Percentiles rank a stretch among this genome's conserved stretches.
These are phyloP conservation scores for Gorsachius goisagi DNA, from an alignment of 2,113 vertebrate species.

Conservation along the genomic window DNA sequence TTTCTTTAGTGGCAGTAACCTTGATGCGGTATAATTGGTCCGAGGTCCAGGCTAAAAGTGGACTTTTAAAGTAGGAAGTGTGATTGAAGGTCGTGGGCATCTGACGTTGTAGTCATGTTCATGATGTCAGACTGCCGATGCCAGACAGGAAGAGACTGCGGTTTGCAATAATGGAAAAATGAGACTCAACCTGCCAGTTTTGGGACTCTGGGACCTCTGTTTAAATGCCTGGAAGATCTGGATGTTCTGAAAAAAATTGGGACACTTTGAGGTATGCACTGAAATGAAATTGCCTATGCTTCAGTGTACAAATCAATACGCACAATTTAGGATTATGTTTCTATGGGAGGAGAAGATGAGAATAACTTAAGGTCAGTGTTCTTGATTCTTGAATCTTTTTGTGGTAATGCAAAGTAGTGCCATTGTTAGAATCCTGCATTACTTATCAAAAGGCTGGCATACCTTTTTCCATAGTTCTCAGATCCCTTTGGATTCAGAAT, in stretches of 20 bases:
- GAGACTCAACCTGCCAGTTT: conserved; percentile 40
- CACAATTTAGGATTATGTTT: not conserved
- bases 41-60: conserved; percentile 42
- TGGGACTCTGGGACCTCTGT: conserved; percentile 44
- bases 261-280: conserved; percentile 47
- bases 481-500: not conserved
- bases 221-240: conserved; percentile 54
- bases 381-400: not conserved
- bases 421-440: not conserved
- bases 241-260: conserved; percentile 50
- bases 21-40: conserved; percentile 26
- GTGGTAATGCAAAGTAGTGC: not conserved
- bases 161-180: conserved; percentile 45
- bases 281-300: conserved; percentile 51
- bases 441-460: not conserved
- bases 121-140: conserved; percentile 39
- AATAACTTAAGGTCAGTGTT: not conserved
- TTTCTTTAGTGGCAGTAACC: conserved; percentile 46
- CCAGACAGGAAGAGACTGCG: conserved; percentile 40
- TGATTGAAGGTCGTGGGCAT: conserved; percentile 31
- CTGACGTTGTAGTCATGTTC: conserved; percentile 35
- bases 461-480: not conserved
- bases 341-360: not conserved
- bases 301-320: conserved; percentile 5
- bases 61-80: conserved; percentile 57